Evolutionary conservation across 2,113 vertebrate species (phyloP).

Genomic region (Piaya cayana): DNA sequence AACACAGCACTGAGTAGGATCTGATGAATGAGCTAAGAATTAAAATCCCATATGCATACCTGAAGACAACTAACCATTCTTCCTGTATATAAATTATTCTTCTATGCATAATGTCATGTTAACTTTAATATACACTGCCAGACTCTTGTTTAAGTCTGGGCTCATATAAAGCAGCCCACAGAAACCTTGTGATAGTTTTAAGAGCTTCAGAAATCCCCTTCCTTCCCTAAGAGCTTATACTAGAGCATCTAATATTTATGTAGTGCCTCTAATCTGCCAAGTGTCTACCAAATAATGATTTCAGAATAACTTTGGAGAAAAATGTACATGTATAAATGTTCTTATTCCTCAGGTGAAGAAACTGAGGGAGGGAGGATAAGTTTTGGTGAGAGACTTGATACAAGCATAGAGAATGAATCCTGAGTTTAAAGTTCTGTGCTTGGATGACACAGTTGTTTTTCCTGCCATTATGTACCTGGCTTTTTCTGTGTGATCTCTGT

Average conservation of each 20-base stretch:
- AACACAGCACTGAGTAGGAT: background rate
- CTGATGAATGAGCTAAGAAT: background rate
- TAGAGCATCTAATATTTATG: slow-evolving; percentile 31
- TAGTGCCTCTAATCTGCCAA: background rate
- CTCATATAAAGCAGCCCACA: background rate
- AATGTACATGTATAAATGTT: background rate
- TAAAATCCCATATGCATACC: background rate
- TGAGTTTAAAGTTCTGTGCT: background rate
- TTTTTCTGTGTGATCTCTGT: background rate
- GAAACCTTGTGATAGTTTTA: slow-evolving; percentile 6
- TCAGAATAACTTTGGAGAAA: background rate
- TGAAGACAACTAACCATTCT: background rate
- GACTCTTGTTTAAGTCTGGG: background rate
- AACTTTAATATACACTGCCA: background rate
- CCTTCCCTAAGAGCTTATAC: background rate
- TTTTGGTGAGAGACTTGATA: background rate
- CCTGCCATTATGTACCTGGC: background rate
- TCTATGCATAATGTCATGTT: background rate
- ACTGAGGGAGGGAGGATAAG: background rate
- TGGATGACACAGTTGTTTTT: background rate
- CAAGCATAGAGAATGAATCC: background rate
- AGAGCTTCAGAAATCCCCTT: slow-evolving; percentile 28
- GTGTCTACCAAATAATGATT: background rate
- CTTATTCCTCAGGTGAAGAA: background rate
- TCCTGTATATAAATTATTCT: background rate